These are phyloP conservation scores for Anabacerthia variegaticeps DNA, from an alignment of 2,797 vertebrate genomes.

Conservation along the genomic window DNA sequence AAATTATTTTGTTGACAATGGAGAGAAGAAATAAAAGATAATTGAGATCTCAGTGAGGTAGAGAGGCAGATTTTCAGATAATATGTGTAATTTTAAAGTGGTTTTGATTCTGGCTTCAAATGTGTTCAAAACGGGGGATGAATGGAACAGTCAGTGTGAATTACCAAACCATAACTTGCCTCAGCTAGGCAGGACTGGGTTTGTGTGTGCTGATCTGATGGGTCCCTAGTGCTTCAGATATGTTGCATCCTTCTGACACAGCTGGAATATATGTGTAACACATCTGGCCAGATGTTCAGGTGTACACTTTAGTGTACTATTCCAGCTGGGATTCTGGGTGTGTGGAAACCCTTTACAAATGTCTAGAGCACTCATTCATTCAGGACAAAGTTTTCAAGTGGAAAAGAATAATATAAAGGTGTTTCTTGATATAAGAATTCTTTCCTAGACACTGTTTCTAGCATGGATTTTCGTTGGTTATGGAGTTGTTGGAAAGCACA, in stretches of 20 bases:
- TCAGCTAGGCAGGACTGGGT: background rate
- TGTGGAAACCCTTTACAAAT: background rate
- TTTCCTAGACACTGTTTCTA: accelerated
- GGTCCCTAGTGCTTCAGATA: background rate
- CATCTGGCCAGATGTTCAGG: background rate
- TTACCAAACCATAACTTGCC: background rate
- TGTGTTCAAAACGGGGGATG: background rate
- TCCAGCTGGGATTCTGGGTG: background rate
- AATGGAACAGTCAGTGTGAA: background rate
- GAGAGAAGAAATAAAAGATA: background rate
- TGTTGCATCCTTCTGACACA: accelerated
- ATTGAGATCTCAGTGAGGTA: background rate
- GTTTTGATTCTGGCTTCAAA: background rate
- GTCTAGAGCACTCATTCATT: background rate
- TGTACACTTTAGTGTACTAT: background rate
- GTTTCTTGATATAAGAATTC: background rate
- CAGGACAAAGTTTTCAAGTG: background rate
- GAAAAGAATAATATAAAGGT: background rate
- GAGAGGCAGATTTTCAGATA: background rate
- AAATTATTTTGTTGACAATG: background rate
- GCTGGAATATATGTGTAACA: no score
- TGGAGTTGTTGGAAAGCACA: background rate
- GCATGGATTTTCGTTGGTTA: background rate
- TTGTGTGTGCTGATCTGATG: background rate
- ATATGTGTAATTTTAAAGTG: background rate